Conservation (phyloP, 2,888 invertebrate species). For the Hololepta plana region DNA sequence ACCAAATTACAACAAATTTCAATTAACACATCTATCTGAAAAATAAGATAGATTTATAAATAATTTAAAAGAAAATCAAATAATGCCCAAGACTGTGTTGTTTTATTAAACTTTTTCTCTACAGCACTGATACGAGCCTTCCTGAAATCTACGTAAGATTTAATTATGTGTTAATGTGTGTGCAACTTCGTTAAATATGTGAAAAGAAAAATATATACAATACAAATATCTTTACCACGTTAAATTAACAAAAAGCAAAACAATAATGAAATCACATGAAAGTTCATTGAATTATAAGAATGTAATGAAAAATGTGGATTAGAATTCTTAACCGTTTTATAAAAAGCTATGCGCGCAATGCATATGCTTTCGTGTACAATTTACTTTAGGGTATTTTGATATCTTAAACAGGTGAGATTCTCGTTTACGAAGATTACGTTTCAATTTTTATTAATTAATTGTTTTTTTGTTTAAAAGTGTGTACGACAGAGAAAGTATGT, state of each 20-base stretch:
- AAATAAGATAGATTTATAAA: no score
- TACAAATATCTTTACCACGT: constrained; percentile 16
- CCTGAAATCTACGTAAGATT: constrained; percentile 24
- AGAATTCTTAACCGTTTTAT: constrained; percentile 16
- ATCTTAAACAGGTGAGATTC: constrained; percentile 26
- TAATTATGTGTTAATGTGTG: constrained; percentile 26
- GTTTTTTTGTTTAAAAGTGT: constrained; percentile 4
- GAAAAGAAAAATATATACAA: no score
- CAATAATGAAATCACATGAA: no score
- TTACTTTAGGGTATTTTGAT: constrained; percentile 20
- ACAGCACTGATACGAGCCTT: constrained; percentile 25
- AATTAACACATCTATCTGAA: no score
- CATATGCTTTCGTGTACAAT: constrained; percentile 27
- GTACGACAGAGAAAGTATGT: constrained; percentile 1
- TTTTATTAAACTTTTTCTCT: constrained; percentile 25
- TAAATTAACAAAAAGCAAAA: no score
- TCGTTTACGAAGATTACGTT: not conserved
- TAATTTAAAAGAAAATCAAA: no score
- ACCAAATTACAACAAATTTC: no score
- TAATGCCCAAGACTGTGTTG: no score
- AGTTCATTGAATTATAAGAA: no score
- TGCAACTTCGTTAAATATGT: constrained; percentile 20
- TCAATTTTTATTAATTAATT: constrained; percentile 4
- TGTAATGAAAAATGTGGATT: constrained; percentile 15
- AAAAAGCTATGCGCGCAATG: constrained; percentile 30